Base-by-base conservation (phyloP, 2,888 invertebrate species). In the Portevinia maculata region DNA sequence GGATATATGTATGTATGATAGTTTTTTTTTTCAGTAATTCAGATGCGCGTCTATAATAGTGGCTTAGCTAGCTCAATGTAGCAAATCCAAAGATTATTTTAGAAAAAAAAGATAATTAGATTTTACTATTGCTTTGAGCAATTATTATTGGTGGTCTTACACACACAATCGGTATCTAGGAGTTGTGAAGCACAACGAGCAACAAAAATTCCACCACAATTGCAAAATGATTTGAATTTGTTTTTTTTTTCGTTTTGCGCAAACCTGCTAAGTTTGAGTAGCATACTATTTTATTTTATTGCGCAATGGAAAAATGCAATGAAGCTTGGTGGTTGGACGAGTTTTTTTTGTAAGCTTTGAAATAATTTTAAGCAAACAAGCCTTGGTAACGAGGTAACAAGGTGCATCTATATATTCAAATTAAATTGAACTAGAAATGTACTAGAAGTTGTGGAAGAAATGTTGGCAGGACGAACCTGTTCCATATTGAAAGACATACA, bases 181-280 rank as follows among this genome's bases (percentile, higher is more conserved):
- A 24, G n/a, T 3, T 5, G 32, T 39, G 37, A 48, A 9, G 60
- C 19, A 13, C 30, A 55, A 50, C 52, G 37, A 44, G 64, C 73
- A 60, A 24, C 17, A 39, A 69, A 13, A 70, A 62, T 55, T 62
- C 24, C n/a, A 59, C 19, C 46, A 34, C 46, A 15, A 46, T 79
- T 79, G 64, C 65, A 46, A 79, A 79, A 79, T 59, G 37, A 48
- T 64, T 73, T 73, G 60, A 60, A 53, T 67, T 64, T 30, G 37
- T 44, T 52, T 44, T 11, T 9, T 9, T 15, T 17, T 34, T 11
- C n/a, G n/a, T n/a, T n/a, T n/a, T n/a, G n/a, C n/a, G n/a, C n/a
- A 41, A 9, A 57, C 8, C 11, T 24, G n/a, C n/a, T n/a, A n/a
- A n/a, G n/a, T n/a, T n/a, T n/a, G n/a, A 41, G 30, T 28, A 11